These are phyloP conservation scores for Zaprionus davidi DNA, from an alignment of 1,140 invertebrate genomes.

Conservation along the genomic window DNA sequence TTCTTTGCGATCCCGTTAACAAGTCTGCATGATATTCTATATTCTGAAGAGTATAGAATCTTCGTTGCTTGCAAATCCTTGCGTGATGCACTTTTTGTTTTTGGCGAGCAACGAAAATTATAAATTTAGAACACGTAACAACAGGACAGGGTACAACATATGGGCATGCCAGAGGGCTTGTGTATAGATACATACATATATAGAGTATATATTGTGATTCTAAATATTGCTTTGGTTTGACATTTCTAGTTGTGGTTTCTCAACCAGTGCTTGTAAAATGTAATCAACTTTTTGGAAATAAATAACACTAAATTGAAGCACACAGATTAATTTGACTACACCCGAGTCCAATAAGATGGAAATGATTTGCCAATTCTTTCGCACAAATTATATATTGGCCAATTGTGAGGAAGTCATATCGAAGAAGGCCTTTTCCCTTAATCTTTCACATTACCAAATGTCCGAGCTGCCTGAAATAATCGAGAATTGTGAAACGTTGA, in stretches of 20 bases:
- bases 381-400: slow-evolving; percentile 87
- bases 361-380: slow-evolving; percentile 86
- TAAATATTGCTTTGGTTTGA: slow-evolving; percentile 3
- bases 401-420: slow-evolving; percentile 86
- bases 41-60: background rate
- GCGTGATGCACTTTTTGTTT: slow-evolving; percentile 10
- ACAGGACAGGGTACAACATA: slow-evolving; percentile 4
- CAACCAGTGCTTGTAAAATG: slow-evolving; percentile 36
- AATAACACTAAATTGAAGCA: slow-evolving; percentile 26
- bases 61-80: background rate
- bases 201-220: slow-evolving; percentile 16
- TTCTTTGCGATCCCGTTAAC: background rate
- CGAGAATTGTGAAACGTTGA: slow-evolving; percentile 85
- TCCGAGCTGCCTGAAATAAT: slow-evolving; percentile 85
- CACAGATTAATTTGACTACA: slow-evolving; percentile 3
- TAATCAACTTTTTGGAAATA: slow-evolving; percentile 34
- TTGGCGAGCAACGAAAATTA: slow-evolving; percentile 17
- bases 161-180: slow-evolving; percentile 8
- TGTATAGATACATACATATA: slow-evolving; percentile 12
- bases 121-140: slow-evolving; percentile 38
- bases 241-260: slow-evolving; percentile 21
- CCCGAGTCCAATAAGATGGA: slow-evolving; percentile 44
- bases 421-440: slow-evolving; percentile 86
- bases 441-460: slow-evolving; percentile 87
- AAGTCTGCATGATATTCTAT: background rate